These are phyloP conservation scores for Pocillopora grandis DNA, from an alignment of 92 coral and sea anemone genomes.

Conservation along the genomic window DNA sequence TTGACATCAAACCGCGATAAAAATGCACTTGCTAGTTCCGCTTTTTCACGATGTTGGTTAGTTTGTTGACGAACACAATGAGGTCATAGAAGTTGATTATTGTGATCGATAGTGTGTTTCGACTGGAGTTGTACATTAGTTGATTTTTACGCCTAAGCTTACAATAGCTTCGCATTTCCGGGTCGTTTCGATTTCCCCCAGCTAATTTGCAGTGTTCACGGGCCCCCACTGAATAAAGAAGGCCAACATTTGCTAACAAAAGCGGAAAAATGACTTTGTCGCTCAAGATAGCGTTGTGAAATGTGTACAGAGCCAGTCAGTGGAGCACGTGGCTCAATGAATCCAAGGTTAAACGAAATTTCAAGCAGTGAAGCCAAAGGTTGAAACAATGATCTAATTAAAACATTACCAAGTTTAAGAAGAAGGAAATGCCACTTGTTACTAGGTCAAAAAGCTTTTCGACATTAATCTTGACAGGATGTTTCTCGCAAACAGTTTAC, in stretches of 20 bases:
- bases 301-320: neutral
- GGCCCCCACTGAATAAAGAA: neutral
- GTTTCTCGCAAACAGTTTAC: neutral
- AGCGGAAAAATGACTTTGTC: neutral
- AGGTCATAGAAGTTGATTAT: slow-evolving; percentile 17
- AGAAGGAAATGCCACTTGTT: slow-evolving; percentile 46
- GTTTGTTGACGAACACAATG: slow-evolving; percentile 12
- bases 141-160: neutral
- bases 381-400: slow-evolving; percentile 36
- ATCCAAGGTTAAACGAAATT: slow-evolving; percentile 34
- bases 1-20: neutral
- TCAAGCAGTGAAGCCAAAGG: slow-evolving; percentile 45
- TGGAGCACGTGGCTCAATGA: neutral
- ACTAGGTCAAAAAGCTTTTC: slow-evolving; percentile 36
- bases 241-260: neutral
- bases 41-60: neutral
- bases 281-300: neutral
- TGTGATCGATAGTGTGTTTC: neutral
- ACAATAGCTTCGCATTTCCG: slow-evolving; percentile 4
- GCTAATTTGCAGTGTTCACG: neutral
- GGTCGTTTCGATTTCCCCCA: slow-evolving; percentile 1
- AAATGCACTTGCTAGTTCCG: neutral
- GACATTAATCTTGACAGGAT: slow-evolving; percentile 14
- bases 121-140: slow-evolving; percentile 18
- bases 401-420: slow-evolving; percentile 16